Percentiles rank a stretch among this genome's conserved stretches.
Evolutionary conservation across 2,797 vertebrate species (phyloP).

Genomic region (Gallinago nigripennis): DNA sequence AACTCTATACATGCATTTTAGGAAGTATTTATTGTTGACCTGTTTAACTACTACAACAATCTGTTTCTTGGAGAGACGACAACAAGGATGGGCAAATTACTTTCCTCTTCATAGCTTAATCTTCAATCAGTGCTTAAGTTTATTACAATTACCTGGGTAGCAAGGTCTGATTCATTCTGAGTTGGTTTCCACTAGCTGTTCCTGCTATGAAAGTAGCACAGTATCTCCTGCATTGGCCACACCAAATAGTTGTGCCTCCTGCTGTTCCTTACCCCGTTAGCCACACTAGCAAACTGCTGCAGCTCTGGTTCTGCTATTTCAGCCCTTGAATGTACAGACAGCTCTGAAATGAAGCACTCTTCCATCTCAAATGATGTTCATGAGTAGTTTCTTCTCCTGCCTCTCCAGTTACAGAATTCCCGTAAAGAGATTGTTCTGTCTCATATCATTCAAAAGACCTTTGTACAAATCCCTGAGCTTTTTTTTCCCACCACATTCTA

Average conservation of each 20-base stretch:
- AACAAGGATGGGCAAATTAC: not conserved
- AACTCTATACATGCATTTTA: not conserved
- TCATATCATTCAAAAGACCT: not conserved
- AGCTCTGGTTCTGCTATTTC: not conserved
- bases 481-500: not conserved
- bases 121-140: not conserved
- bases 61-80: not conserved
- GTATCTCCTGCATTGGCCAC: not conserved
- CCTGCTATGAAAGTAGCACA: not conserved
- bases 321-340: not conserved
- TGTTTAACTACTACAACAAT: not conserved
- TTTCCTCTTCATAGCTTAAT: not conserved
- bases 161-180: not conserved
- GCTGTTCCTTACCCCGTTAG: not conserved
- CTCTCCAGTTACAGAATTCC: not conserved
- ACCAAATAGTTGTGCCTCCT: not conserved
- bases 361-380: not conserved
- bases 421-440: not conserved
- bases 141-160: not conserved
- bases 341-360: not conserved
- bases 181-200: not conserved
- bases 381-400: not conserved
- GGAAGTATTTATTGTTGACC: not conserved
- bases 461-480: not conserved
- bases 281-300: not conserved